Percentiles rank a stretch among this genome's conserved stretches.
These are phyloP conservation scores for Cecidostiba fungosa DNA, from an alignment of 2,888 invertebrate species.

Conservation along the genomic window DNA sequence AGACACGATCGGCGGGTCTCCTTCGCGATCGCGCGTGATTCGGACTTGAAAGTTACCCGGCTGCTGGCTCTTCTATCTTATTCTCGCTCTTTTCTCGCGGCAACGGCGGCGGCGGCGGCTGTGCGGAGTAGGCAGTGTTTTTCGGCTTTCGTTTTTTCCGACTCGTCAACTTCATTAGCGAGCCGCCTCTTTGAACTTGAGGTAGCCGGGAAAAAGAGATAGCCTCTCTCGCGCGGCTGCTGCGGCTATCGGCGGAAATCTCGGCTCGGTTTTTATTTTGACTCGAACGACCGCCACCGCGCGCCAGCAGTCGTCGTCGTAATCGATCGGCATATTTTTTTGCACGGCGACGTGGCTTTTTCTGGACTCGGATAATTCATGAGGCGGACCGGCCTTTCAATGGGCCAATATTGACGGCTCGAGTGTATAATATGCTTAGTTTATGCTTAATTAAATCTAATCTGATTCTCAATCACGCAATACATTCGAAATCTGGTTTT, in stretches of 20 bases:
- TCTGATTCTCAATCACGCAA: no score
- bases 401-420: slow-evolving; percentile 15
- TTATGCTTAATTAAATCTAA: not conserved
- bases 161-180: slow-evolving; percentile 62
- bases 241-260: slow-evolving; percentile 41
- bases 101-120: slow-evolving; percentile 37
- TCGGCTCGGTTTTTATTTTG: slow-evolving; percentile 50
- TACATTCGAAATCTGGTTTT: no score
- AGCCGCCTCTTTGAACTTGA: slow-evolving; percentile 52
- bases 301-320: not conserved
- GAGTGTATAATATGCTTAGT: not conserved
- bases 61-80: not conserved
- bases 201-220: slow-evolving; percentile 27
- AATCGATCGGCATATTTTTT: slow-evolving; percentile 37
- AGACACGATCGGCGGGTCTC: slow-evolving; percentile 48
- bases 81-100: slow-evolving; percentile 29
- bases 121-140: slow-evolving; percentile 24
- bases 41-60: slow-evolving; percentile 19
- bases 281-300: slow-evolving; percentile 2
- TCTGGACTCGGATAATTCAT: slow-evolving; percentile 42
- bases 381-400: not conserved
- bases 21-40: slow-evolving; percentile 28
- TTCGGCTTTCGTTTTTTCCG: slow-evolving; percentile 46
- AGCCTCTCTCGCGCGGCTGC: not conserved
- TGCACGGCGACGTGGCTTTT: slow-evolving; percentile 22